Conservation (phyloP, 2,797 vertebrate species). For the Neostethus bicornis region DNA sequence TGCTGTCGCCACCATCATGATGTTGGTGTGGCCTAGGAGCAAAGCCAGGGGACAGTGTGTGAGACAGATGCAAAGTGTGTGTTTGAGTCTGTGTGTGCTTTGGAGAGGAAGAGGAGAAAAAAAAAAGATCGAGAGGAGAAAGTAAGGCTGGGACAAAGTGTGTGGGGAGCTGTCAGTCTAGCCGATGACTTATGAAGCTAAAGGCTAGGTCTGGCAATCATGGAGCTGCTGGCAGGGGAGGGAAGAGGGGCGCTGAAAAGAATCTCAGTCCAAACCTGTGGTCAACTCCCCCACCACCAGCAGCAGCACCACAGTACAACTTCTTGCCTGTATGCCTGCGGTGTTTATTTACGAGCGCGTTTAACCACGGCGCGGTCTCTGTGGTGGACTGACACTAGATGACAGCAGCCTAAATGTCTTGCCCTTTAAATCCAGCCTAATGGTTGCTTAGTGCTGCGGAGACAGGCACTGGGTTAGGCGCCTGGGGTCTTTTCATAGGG, state of each 20-base stretch:
- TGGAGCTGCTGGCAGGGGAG: conserved; percentile 51
- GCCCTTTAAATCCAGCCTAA: conserved; percentile 78
- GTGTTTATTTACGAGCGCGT: conserved; percentile 83
- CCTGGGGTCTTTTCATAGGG: conserved; percentile 78
- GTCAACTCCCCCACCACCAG: conserved; percentile 64
- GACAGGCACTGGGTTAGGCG: conserved; percentile 75
- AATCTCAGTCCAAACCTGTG: conserved; percentile 71
- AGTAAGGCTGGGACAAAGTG: conserved; percentile 54
- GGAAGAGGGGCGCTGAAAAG: conserved; percentile 61
- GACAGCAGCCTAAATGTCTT: conserved; percentile 80
- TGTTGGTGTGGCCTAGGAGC: conserved; percentile 56
- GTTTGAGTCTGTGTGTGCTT: conserved; percentile 14
- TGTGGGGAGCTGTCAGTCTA: conserved; percentile 68
- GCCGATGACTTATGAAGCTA: conserved; percentile 70
- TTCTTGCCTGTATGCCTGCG: conserved; percentile 70
- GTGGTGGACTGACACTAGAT: conserved; percentile 78
- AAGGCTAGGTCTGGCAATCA: conserved; percentile 72
- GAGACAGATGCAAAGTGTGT: conserved; percentile 46
- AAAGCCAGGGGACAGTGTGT: conserved; percentile 64
- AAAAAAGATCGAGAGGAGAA: conserved; percentile 40
- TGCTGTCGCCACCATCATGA: conserved; percentile 62
- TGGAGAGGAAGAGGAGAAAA: conserved; percentile 11
- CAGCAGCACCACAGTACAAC: conserved; percentile 66
- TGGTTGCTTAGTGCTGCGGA: conserved; percentile 74
- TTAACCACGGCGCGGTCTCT: conserved; percentile 79